Evolutionary conservation across 1,140 invertebrate species (phyloP).

Genomic region (Drosophila suzukii): DNA sequence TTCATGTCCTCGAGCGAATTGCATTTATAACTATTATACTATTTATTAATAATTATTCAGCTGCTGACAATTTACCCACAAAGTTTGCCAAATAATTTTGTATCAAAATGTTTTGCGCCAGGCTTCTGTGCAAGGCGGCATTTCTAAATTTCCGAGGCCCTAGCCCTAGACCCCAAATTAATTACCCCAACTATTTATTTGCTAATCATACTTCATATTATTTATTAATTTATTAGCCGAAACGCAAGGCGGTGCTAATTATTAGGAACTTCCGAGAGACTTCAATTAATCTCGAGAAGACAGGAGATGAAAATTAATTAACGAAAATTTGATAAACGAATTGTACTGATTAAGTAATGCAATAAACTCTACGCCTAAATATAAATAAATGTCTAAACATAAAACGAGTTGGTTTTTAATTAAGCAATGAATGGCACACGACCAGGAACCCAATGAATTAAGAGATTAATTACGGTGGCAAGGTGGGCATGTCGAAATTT

Average conservation of each 20-base stretch:
- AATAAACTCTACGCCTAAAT: conserved; percentile 66
- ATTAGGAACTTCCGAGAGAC: conserved; percentile 50
- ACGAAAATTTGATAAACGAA: conserved; percentile 66
- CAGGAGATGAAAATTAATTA: conserved; percentile 20
- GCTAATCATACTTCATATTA: conserved; percentile 48
- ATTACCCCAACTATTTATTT: conserved; percentile 67
- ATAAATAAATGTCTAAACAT: conserved; percentile 55
- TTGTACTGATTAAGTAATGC: conserved; percentile 84
- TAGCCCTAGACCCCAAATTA: conserved; percentile 6
- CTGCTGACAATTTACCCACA: conserved; percentile 47
- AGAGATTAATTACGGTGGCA: not conserved
- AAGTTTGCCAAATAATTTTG: conserved; percentile 79
- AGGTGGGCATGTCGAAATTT: conserved; percentile 3
- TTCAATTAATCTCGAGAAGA: conserved; percentile 32
- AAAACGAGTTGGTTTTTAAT: conserved; percentile 2
- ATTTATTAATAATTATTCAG: conserved; percentile 60
- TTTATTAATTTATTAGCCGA: conserved; percentile 70
- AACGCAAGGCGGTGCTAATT: conserved; percentile 67
- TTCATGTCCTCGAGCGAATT: conserved; percentile 64
- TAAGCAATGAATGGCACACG: no score
- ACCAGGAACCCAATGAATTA: not conserved
- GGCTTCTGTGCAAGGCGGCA: conserved; percentile 55
- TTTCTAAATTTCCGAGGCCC: conserved; percentile 28
- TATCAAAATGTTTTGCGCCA: conserved; percentile 78
- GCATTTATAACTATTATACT: conserved; percentile 78